phyloP scores from a whole-genome alignment of 1,140 invertebrate genomes.

The Calliphora vicina region DNA sequence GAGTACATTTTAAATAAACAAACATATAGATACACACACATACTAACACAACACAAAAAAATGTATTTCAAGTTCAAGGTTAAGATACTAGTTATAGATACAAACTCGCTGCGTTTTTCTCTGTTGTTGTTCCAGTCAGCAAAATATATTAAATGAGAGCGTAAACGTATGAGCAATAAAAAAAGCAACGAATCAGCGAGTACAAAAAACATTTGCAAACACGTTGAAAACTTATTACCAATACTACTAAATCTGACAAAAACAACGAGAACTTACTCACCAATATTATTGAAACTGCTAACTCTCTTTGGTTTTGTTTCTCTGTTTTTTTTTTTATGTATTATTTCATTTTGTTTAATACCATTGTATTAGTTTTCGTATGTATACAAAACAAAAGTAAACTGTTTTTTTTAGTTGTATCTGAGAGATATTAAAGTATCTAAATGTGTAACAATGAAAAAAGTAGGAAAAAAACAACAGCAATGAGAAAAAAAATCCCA shows the following conservation, averaged over 20 bases:
- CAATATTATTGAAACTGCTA: not conserved
- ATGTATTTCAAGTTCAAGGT: conserved; percentile 62
- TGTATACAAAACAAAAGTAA: not conserved
- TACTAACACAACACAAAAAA: conserved; percentile 34
- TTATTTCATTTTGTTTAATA: not conserved
- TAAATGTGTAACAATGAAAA: not conserved
- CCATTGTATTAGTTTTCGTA: not conserved
- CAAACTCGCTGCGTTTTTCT: not conserved
- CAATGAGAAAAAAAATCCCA: too few species aligned
- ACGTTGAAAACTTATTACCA: too few species aligned
- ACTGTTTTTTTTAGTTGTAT: not conserved
- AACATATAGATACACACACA: not conserved
- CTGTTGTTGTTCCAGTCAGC: not conserved
- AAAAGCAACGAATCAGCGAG: not conserved
- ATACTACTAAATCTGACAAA: not conserved
- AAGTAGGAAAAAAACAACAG: not conserved
- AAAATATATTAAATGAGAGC: not conserved
- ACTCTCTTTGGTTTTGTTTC: not conserved
- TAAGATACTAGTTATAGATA: conserved; percentile 55
- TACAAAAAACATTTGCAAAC: too few species aligned
- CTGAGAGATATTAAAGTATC: not conserved
- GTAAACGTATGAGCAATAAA: not conserved
- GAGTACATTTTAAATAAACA: not conserved
- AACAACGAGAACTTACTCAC: not conserved
- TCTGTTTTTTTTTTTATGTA: not conserved